Evolutionary conservation across 2,113 vertebrate genomes (phyloP).

Genomic region (Colius striatus): DNA sequence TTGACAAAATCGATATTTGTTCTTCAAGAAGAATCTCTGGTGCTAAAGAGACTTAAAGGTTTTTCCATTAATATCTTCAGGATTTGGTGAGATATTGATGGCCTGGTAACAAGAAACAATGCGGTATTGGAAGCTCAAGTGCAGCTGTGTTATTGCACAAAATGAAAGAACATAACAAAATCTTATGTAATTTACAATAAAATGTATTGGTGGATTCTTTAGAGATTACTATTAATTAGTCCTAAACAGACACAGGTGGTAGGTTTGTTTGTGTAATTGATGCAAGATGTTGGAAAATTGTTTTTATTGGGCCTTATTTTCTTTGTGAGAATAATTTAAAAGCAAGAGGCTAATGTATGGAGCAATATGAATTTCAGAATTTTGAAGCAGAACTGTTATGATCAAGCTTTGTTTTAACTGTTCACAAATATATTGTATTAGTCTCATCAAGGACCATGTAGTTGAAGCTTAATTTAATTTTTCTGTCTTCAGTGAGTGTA

Average conservation of each 20-base stretch:
- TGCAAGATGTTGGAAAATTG: neutral
- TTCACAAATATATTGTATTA: neutral
- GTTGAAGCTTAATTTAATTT: slow-evolving; percentile 24
- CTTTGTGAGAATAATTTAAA: neutral
- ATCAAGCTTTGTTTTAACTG: neutral
- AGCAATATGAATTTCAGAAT: neutral
- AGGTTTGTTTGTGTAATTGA: neutral
- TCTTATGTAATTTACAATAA: neutral
- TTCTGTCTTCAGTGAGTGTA: neutral
- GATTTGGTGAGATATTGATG: neutral
- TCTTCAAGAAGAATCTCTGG: neutral
- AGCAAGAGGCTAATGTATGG: neutral
- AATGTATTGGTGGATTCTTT: neutral
- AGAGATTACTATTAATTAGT: neutral
- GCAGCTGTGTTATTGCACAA: neutral
- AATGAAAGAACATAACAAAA: neutral
- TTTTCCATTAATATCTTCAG: neutral
- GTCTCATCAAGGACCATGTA: neutral
- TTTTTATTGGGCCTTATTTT: neutral
- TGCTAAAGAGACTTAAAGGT: neutral
- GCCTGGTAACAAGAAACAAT: neutral
- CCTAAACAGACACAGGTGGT: neutral
- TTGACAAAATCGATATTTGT: neutral
- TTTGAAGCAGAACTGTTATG: neutral
- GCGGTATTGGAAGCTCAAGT: neutral